Evolutionary conservation across 1,140 invertebrate genomes (phyloP), one percentile per base, ranked within the genome.

Genomic region (Nomia melanderi): DNA sequence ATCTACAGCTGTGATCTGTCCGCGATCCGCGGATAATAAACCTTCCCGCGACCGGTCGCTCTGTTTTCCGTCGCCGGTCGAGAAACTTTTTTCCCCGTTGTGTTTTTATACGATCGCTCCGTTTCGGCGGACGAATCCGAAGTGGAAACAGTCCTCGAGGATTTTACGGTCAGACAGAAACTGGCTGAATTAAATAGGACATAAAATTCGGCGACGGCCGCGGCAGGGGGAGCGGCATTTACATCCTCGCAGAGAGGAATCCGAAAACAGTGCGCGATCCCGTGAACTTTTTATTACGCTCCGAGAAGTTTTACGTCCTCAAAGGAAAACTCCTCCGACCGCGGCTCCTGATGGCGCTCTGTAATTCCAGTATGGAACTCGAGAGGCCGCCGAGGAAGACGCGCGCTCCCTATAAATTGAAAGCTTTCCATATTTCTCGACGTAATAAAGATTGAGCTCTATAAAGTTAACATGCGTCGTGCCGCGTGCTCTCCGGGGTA

Each of bases 271-370:
- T 9, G n/a, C 50, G 33, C 41, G 69, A 54, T 33, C 4, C 39
- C 20, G 6, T 44, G 4, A 81, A 73, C 56, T 74, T 83, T 78
- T 83, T 78, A 78, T 82, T 82, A 70, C 69, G 44, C 56, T 29
- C n/a, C 74, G 50, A 20, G 23, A 78, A 83, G 50, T 83, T 83
- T 66, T 14, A 23, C 11, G 66, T 70, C 54, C 33, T 73, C 75
- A 82, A 82, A 83, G 75, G 57, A 44, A 53, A 41, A 82, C 72
- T 64, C 71, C 39, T 62, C 44, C 44, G 56, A 25, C 70, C 17
- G 54, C 63, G 47, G 33, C 41, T n/a, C n/a, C 29, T 20, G n/a
- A 50, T 29, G 65, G 67, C 23, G 64, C 62, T 83, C 64, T 82
- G 57, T 78, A 82, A 78, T 83, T 83, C 53, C 57, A 14, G 23